Evolutionary conservation across 2,888 invertebrate species (phyloP).

Genomic region (Hyles lineata): DNA sequence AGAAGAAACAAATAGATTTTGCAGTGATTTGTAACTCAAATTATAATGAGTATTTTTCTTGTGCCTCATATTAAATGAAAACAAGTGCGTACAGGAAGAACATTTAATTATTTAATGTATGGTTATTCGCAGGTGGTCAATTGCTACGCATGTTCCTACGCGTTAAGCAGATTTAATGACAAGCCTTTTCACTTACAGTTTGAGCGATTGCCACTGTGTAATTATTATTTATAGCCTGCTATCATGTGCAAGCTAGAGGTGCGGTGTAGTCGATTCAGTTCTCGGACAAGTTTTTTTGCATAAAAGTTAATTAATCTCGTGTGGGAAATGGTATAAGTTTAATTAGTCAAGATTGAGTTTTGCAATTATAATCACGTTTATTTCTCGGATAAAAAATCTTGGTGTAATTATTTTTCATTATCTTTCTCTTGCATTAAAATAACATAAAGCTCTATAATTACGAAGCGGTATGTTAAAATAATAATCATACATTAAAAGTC

Average conservation of each 20-base stretch:
- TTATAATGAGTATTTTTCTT: too few relatives aligned
- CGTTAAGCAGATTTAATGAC: constrained; percentile 15
- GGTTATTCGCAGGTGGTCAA: neutral
- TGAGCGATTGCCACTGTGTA: neutral
- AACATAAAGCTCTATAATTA: too few relatives aligned
- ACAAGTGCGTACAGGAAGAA: too few relatives aligned
- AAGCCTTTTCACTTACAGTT: neutral
- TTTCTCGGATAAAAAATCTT: too few relatives aligned
- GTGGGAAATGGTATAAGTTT: neutral
- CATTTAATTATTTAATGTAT: too few relatives aligned
- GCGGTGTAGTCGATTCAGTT: neutral
- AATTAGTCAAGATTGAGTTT: neutral
- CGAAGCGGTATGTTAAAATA: too few relatives aligned
- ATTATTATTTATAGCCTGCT: neutral
- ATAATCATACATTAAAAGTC: too few relatives aligned
- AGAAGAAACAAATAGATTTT: too few relatives aligned
- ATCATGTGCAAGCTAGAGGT: neutral
- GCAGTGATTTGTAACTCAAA: too few relatives aligned
- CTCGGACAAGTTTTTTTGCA: neutral
- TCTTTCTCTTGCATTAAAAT: neutral
- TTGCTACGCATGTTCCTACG: neutral
- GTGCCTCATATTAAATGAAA: too few relatives aligned
- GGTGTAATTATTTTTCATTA: neutral
- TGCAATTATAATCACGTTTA: neutral
- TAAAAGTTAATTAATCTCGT: neutral